Base-by-base conservation (phyloP, 2,888 invertebrate genomes). In the Ophonus ardosiacus region DNA sequence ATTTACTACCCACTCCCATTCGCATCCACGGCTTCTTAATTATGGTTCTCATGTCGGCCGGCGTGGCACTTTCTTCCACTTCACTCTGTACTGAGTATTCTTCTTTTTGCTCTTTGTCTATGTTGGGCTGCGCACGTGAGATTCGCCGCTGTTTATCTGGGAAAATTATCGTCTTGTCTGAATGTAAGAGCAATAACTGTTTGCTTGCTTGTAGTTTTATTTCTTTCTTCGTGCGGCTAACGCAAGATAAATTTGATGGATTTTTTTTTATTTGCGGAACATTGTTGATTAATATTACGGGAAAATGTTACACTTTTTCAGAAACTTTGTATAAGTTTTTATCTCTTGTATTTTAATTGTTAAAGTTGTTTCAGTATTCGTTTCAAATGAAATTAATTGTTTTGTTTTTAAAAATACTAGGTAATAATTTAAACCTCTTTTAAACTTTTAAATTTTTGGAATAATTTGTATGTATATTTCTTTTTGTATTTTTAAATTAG, bases 171-270 rank as follows among this genome's bases (percentile, higher is more conserved):
- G 65, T 43, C 81, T 74, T 57, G 78, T 78, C 78, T 78, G 78
- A 78, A 78, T 78, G 78, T 78, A 78, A 78, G 31, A 78, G 78
- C 78, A 78, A 78, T 78, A 78, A 78, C 78, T 78, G 78, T 78
- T 57, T 78, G 56, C 78, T 78, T 24, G 56, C 56, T 78, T 13
- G 56, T 78, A 57, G 10, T 74, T 21, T 74, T 74, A 17, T 74
- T 74, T 13, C 56, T 78, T 78, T 56, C 78, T 74, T 56, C 56
- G 21, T 13, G 31, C 31, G 78, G 51, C 40, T 51, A 10, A 31
- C 31, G 13, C 21, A 56, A 51, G 43, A 74, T 74, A 74, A 74
- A 68, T 68, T 68, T 68, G 68, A 68, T 68, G 68, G 31, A 38
- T 63, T 63, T 68, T 68, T 68, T 68, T n/a, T 68, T 68, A 51